Conservation (phyloP, 2,797 vertebrate species). For the Bovichtus diacanthus region DNA sequence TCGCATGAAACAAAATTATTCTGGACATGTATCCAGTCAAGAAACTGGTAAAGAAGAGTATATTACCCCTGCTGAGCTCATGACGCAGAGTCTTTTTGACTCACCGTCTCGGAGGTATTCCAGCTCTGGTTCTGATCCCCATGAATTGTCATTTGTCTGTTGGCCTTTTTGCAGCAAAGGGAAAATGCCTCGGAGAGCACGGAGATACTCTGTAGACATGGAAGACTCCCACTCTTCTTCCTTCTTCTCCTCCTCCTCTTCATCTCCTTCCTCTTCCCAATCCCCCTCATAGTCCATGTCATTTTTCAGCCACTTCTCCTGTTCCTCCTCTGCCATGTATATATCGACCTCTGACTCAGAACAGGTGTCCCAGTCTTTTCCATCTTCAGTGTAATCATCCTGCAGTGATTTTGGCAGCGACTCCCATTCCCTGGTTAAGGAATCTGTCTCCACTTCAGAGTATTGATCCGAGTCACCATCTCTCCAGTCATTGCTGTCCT, state of each 20-base stretch:
- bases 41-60: neutral
- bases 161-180: constrained; percentile 79
- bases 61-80: neutral
- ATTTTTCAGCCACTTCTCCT: constrained; percentile 46
- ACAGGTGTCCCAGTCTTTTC: constrained; percentile 48
- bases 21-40: neutral
- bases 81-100: constrained; percentile 6
- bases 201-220: constrained; percentile 61
- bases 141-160: constrained; percentile 66
- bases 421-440: constrained; percentile 39
- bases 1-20: neutral
- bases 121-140: constrained; percentile 88
- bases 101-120: constrained; percentile 90
- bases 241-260: constrained; percentile 57
- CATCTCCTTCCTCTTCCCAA: constrained; percentile 73
- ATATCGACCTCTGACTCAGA: constrained; percentile 78
- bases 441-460: constrained; percentile 60
- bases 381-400: constrained; percentile 18
- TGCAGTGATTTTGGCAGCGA: constrained; percentile 57
- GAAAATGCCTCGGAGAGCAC: constrained; percentile 79
- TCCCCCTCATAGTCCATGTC: constrained; percentile 78
- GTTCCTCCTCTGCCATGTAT: constrained; percentile 78
- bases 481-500: constrained; percentile 67
- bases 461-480: constrained; percentile 48
- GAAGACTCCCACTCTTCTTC: constrained; percentile 69